A percentile compares a stretch with the other conserved stretches of the same genome.
phyloP scores from a whole-genome alignment of 2,113 vertebrate species.

The Brienomyrus brachyistius region DNA sequence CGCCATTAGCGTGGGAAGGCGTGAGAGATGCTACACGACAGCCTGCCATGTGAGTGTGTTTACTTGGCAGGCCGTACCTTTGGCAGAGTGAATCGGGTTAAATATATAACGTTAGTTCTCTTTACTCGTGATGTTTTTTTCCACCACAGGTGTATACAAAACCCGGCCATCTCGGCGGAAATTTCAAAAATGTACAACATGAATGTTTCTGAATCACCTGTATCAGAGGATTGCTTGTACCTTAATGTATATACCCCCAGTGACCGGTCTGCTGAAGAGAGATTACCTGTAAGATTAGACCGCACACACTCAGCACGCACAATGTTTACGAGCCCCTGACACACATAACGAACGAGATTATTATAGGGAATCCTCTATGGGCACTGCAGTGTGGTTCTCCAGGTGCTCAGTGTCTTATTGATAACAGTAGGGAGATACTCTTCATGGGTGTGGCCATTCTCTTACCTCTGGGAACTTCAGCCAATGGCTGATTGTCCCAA shows the following conservation, averaged over 20 bases:
- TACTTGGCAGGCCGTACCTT: not conserved
- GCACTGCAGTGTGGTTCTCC: not conserved
- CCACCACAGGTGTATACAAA: constrained; percentile 12
- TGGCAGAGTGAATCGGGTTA: not conserved
- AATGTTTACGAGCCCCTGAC: not conserved
- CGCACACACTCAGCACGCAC: not conserved
- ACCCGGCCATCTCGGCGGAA: not conserved
- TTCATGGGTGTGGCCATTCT: not conserved
- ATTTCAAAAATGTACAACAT: not conserved
- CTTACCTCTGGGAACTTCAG: not conserved
- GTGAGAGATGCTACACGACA: constrained; percentile 62
- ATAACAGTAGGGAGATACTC: not conserved
- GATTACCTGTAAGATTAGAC: constrained; percentile 9
- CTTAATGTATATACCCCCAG: constrained; percentile 15
- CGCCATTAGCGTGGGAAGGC: constrained; percentile 63
- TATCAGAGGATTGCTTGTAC: constrained; percentile 23
- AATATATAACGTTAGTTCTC: not conserved
- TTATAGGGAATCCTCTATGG: not conserved
- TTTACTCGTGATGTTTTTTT: not conserved
- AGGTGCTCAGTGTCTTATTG: not conserved
- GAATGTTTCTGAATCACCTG: not conserved
- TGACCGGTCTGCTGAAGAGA: not conserved
- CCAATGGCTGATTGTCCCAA: not conserved
- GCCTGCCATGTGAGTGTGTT: constrained; percentile 61
- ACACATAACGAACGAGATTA: not conserved